Evolutionary conservation across 2,113 vertebrate species (phyloP).

Genomic region (Zapus hudsonius): DNA sequence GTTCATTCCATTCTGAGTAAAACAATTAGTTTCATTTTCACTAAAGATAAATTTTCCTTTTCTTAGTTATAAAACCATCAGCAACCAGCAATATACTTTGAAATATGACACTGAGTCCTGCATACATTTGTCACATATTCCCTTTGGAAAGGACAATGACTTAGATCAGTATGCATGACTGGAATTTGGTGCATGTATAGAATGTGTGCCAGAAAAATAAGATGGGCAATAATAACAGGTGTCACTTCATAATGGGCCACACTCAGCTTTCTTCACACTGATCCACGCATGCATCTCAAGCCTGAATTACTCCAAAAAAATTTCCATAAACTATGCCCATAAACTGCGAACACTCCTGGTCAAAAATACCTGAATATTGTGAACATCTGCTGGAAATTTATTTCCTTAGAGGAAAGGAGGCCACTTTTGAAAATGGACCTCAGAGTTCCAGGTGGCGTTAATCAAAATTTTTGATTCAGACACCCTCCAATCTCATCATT

Average conservation of each 20-base stretch:
- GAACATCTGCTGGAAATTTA: neutral
- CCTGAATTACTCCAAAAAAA: neutral
- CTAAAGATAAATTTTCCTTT: neutral
- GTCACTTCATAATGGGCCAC: neutral
- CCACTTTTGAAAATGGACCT: constrained; percentile 14
- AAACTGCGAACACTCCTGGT: rapidly evolving
- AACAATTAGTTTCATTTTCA: neutral
- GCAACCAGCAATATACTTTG: neutral
- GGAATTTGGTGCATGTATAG: neutral
- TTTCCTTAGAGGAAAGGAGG: neutral
- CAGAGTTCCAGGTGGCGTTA: constrained; percentile 36
- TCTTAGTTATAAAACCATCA: neutral
- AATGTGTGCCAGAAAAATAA: too few species aligned
- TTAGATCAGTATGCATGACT: neutral
- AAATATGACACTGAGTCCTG: neutral
- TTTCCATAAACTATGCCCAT: neutral
- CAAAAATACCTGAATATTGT: neutral
- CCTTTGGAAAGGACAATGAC: neutral
- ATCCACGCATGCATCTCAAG: neutral
- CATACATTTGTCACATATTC: neutral
- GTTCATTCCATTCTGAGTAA: neutral
- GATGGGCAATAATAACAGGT: rapidly evolving
- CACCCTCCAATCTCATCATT: constrained; percentile 58
- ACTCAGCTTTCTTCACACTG: neutral
- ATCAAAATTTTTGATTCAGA: constrained; percentile 58